phyloP scores from a whole-genome alignment of 2,888 invertebrate species.

The Proisotoma minuta region DNA sequence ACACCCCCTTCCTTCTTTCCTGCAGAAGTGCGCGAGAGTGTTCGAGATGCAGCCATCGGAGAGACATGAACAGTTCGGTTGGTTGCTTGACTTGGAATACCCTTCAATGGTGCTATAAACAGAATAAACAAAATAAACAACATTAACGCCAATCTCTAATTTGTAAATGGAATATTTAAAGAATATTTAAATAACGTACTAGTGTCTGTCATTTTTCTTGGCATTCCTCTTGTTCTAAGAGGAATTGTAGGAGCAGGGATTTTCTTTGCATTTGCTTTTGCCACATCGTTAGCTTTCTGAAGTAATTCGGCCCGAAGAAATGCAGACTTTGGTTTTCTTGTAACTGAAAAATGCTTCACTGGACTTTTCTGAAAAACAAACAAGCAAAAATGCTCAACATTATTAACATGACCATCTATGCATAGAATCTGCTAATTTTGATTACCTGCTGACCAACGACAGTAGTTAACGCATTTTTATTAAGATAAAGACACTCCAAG shows the following conservation, averaged over 20 bases:
- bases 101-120: constrained; percentile 75
- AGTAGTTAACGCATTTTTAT: constrained; percentile 83
- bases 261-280: constrained; percentile 73
- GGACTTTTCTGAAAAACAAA: constrained; percentile 63
- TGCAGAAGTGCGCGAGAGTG: constrained; percentile 61
- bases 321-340: constrained; percentile 89
- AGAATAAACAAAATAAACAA: background rate
- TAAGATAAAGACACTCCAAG: constrained; percentile 91
- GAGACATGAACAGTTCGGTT: constrained; percentile 59
- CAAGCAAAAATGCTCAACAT: background rate
- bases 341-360: constrained; percentile 85
- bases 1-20: constrained; percentile 84
- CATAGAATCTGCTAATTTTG: background rate
- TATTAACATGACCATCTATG: background rate
- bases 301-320: constrained; percentile 80
- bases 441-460: constrained; percentile 61
- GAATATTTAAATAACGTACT: constrained; percentile 55
- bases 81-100: constrained; percentile 77
- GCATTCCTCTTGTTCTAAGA: constrained; percentile 79
- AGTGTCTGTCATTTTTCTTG: constrained; percentile 93
- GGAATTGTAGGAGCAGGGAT: constrained; percentile 83
- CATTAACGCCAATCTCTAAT: background rate
- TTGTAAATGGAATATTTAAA: background rate
- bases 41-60: constrained; percentile 55
- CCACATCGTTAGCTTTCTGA: constrained; percentile 82